Conservation (phyloP, 1,140 invertebrate genomes). For the Microplitis mediator region DNA sequence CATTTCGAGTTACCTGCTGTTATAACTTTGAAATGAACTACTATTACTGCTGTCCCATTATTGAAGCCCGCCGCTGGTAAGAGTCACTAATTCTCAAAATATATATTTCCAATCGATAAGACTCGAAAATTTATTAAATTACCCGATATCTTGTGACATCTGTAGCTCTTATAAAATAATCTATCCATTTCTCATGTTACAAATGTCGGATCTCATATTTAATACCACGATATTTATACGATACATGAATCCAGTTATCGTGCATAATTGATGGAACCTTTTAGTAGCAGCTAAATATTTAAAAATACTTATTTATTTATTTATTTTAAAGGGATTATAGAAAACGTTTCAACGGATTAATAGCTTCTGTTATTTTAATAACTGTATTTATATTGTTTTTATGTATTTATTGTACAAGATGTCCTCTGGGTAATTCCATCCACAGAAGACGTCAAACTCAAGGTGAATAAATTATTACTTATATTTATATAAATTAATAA, state of each 20-base stretch:
- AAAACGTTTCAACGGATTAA: not conserved
- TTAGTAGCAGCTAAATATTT: no score
- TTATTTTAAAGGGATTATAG: not conserved
- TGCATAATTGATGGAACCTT: no score
- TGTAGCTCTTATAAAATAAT: no score
- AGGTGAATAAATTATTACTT: no score
- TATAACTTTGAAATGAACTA: constrained; percentile 21
- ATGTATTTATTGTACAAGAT: constrained; percentile 10
- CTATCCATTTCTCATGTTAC: no score
- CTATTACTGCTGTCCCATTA: constrained; percentile 15
- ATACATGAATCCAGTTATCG: no score
- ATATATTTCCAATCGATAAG: not conserved
- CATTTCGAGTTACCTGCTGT: constrained; percentile 1
- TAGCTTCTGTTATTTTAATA: not conserved
- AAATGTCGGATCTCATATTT: no score
- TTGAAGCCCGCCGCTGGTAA: constrained; percentile 8
- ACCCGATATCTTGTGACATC: no score
- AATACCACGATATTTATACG: no score
- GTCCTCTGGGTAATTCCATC: constrained; percentile 6
- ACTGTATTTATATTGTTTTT: not conserved
- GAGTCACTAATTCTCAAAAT: not conserved
- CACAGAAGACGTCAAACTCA: not conserved
- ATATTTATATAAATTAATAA: no score
- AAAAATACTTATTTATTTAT: not conserved
- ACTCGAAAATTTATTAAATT: not conserved